Percentiles rank a stretch among this genome's conserved stretches.
Evolutionary conservation across 2,888 invertebrate species (phyloP).

Genomic region (Scrobipalpa costella): DNA sequence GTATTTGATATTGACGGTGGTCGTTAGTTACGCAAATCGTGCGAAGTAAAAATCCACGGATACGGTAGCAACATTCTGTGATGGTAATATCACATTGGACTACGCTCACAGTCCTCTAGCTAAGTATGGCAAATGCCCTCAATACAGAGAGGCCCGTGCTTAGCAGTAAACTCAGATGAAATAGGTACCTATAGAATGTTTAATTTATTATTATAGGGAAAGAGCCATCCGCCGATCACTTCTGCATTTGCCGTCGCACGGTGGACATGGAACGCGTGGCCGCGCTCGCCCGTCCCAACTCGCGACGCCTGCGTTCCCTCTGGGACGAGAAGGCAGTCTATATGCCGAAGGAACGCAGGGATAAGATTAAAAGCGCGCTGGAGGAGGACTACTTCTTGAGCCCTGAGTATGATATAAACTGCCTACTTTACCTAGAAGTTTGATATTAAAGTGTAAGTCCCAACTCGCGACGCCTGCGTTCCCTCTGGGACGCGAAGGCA

Average conservation of each 20-base stretch:
- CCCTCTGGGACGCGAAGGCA: constrained; percentile 77
- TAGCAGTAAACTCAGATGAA: too few relatives aligned
- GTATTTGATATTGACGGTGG: too few relatives aligned
- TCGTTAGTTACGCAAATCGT: too few relatives aligned
- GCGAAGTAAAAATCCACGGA: too few relatives aligned
- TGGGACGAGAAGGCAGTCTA: constrained; percentile 77
- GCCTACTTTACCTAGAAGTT: not conserved
- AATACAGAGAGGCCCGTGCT: too few relatives aligned
- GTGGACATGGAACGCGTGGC: constrained; percentile 66
- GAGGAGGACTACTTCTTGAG: constrained; percentile 79
- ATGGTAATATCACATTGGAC: too few relatives aligned
- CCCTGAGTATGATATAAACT: constrained; percentile 62
- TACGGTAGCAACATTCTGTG: too few relatives aligned
- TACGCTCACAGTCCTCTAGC: too few relatives aligned
- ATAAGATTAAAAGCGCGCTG: constrained; percentile 77
- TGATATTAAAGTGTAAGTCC: too few relatives aligned
- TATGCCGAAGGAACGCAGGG: constrained; percentile 71
- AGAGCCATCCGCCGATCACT: not conserved
- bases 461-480: constrained; percentile 70
- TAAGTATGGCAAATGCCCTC: too few relatives aligned
- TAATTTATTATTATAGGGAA: not conserved
- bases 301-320: constrained; percentile 72
- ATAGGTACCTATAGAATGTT: too few relatives aligned
- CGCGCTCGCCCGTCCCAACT: constrained; percentile 75
- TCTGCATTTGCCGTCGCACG: not conserved